Evolutionary conservation across 1,140 invertebrate genomes (phyloP).

Genomic region (Coboldia fuscipes): DNA sequence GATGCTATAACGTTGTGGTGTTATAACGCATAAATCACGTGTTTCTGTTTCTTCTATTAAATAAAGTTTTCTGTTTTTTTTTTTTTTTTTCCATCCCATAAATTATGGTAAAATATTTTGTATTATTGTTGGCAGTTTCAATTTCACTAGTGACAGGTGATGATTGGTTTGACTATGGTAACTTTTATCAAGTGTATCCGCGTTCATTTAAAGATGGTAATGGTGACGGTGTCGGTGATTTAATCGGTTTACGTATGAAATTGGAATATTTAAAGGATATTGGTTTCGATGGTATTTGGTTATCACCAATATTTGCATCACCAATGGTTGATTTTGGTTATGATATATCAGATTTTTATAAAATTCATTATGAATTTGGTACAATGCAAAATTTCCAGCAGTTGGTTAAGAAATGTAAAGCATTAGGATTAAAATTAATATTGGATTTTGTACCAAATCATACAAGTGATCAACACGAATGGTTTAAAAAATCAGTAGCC

Average conservation of each 20-base stretch:
- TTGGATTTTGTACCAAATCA: constrained; percentile 56
- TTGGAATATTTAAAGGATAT: constrained; percentile 23
- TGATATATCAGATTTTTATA: constrained; percentile 44
- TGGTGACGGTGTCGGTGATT: constrained; percentile 54
- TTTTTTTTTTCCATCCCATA: too few relatives aligned
- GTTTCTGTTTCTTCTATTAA: too few relatives aligned
- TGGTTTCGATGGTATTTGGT: constrained; percentile 29
- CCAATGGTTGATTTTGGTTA: constrained; percentile 42
- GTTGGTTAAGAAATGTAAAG: constrained; percentile 28
- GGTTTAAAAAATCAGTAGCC: constrained; percentile 4
- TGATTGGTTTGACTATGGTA: constrained; percentile 49
- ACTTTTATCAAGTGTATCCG: constrained; percentile 61
- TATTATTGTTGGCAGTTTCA: too few relatives aligned
- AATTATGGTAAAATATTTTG: too few relatives aligned
- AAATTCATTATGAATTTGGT: constrained; percentile 41
- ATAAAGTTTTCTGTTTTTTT: too few relatives aligned
- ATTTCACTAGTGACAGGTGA: too few relatives aligned
- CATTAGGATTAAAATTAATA: constrained; percentile 35
- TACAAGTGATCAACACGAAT: constrained; percentile 29
- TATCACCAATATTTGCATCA: constrained; percentile 40
- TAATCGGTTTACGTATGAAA: too few relatives aligned
- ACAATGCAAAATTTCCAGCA: constrained; percentile 39
- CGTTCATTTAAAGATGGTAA: constrained; percentile 57
- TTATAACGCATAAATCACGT: too few relatives aligned
- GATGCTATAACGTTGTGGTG: too few relatives aligned